Evolutionary conservation across 2,113 vertebrate species (phyloP).

Genomic region (Melozone crissalis): DNA sequence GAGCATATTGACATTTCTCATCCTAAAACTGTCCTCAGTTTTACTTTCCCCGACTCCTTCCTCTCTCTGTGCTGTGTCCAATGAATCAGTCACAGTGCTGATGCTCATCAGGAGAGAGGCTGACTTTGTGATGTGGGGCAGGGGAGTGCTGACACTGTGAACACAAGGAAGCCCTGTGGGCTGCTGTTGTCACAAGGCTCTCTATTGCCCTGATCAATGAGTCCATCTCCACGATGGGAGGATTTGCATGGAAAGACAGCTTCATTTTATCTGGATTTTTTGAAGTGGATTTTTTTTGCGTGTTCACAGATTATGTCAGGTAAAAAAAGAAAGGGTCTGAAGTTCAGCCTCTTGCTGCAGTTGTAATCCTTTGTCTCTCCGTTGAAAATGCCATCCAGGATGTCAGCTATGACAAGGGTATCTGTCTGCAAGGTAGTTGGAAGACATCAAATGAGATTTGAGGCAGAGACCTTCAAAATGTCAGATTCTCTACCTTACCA

Average conservation of each 20-base stretch:
- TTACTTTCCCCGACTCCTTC: not conserved
- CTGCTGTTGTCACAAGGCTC: not conserved
- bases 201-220: not conserved
- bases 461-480: not conserved
- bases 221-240: accelerated
- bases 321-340: not conserved
- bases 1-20: not conserved
- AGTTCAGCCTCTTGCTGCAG: not conserved
- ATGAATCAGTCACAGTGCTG: not conserved
- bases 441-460: not conserved
- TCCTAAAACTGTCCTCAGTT: not conserved
- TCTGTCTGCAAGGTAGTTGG: not conserved
- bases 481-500: not conserved
- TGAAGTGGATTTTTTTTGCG: not conserved
- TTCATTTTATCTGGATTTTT: not conserved
- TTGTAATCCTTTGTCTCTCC: not conserved
- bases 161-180: not conserved
- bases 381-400: not conserved
- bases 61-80: not conserved
- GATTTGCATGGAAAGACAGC: not conserved
- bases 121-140: not conserved
- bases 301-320: not conserved
- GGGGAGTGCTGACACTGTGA: not conserved
- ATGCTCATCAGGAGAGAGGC: not conserved
- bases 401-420: not conserved